A percentile compares a stretch with the other conserved stretches of the same genome.
These are phyloP conservation scores for Halisarca cf. caerulea DNA, from an alignment of 37 sponge, comb jelly and placozoan genomes.

Conservation along the genomic window DNA sequence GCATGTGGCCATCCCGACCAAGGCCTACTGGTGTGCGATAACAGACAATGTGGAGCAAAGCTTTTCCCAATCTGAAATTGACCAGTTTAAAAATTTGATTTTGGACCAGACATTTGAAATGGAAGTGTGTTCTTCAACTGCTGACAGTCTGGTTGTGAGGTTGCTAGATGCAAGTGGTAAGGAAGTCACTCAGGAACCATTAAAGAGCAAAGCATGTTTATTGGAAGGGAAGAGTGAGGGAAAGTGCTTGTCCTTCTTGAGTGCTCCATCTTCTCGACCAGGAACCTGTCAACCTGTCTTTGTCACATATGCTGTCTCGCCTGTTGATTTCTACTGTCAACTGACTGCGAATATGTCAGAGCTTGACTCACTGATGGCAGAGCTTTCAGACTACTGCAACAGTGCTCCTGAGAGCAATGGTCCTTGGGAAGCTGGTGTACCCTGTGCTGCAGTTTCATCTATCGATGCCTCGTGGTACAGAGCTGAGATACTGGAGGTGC, in stretches of 20 bases:
- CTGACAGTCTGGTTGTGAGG: slow-evolving; percentile 29
- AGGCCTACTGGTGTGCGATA: slow-evolving; percentile 48
- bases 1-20: slow-evolving; percentile 33
- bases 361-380: slow-evolving; percentile 64
- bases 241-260: background rate
- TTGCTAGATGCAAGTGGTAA: slow-evolving; percentile 3
- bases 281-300: slow-evolving; percentile 45
- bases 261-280: background rate
- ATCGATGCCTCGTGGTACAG: slow-evolving; percentile 72
- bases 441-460: slow-evolving; percentile 61
- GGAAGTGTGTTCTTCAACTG: slow-evolving; percentile 2
- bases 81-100: slow-evolving; percentile 27
- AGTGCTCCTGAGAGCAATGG: background rate
- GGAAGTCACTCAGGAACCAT: background rate
- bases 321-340: slow-evolving; percentile 64
- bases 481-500: slow-evolving; percentile 50
- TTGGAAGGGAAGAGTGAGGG: background rate
- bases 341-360: background rate
- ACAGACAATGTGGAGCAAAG: background rate
- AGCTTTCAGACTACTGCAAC: slow-evolving; percentile 59
- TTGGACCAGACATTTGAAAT: slow-evolving; percentile 22
- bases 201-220: background rate
- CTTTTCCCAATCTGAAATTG: slow-evolving; percentile 24
- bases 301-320: slow-evolving; percentile 47
- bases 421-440: slow-evolving; percentile 28